A percentile compares a stretch with the other conserved stretches of the same genome.
Conservation (phyloP, 1,140 invertebrate species). For the Oncopeltus fasciatus region DNA sequence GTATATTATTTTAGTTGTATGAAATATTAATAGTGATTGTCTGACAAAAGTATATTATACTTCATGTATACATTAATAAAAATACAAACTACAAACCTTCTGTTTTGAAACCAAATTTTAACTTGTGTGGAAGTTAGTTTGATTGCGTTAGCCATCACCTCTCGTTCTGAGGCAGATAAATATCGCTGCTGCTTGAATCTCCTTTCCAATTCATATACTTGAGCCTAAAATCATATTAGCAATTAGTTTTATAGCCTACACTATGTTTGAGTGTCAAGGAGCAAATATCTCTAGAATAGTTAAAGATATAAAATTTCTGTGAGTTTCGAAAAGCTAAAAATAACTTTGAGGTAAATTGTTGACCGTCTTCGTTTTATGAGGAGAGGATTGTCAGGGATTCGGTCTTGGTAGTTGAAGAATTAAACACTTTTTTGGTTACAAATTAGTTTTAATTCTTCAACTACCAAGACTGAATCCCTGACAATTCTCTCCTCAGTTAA, state of each 20-base stretch:
- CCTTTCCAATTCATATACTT: constrained; percentile 54
- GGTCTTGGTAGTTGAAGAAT: too few relatives aligned
- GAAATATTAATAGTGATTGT: too few relatives aligned
- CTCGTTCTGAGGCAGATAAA: constrained; percentile 50
- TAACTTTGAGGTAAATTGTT: background rate
- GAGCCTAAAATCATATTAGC: constrained; percentile 40
- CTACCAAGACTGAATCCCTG: background rate
- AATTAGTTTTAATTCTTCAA: too few relatives aligned
- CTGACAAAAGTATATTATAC: too few relatives aligned
- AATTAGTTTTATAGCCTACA: background rate
- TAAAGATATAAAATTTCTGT: background rate
- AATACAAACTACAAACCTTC: constrained; percentile 42
- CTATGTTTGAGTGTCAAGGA: background rate
- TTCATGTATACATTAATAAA: too few relatives aligned
- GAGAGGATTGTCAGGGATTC: too few relatives aligned
- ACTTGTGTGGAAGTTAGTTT: constrained; percentile 38
- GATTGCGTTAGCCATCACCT: constrained; percentile 41
- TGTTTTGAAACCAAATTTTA: constrained; percentile 49
- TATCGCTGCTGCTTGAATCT: constrained; percentile 52
- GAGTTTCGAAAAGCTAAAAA: background rate
- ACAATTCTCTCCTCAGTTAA: background rate
- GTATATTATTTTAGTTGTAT: too few relatives aligned
- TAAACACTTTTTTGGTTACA: too few relatives aligned
- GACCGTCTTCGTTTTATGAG: background rate
- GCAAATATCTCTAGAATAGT: background rate